Evolutionary conservation across 2,888 invertebrate genomes (phyloP).

Genomic region (Abscondita cerata): DNA sequence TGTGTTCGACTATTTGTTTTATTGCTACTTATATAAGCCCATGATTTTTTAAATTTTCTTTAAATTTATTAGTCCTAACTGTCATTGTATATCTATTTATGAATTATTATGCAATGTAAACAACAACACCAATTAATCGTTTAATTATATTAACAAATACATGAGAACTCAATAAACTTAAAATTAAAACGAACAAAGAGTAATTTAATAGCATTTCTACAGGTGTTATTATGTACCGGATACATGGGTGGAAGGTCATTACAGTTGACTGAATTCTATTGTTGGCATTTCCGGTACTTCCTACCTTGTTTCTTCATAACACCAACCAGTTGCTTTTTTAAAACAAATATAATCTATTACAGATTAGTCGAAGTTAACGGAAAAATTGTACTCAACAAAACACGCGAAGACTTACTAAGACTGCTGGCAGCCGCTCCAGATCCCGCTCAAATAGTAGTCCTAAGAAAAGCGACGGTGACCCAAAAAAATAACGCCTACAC

Average conservation of each 20-base stretch:
- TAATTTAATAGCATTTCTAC: slow-evolving; percentile 23
- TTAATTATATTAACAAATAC: no score
- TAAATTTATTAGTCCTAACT: no score
- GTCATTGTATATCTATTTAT: no score
- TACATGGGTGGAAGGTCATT: slow-evolving; percentile 53
- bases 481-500: slow-evolving; percentile 52
- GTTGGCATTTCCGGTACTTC: slow-evolving; percentile 46
- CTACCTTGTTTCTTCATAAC: slow-evolving; percentile 2
- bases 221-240: slow-evolving; percentile 49
- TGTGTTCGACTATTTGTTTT: no score
- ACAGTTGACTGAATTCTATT: slow-evolving; percentile 46
- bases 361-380: slow-evolving; percentile 86
- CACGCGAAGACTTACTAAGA: slow-evolving; percentile 74
- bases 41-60: no score
- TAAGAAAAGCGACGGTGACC: slow-evolving; percentile 54
- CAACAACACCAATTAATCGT: no score
- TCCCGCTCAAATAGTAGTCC: slow-evolving; percentile 71
- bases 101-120: no score
- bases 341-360: no score
- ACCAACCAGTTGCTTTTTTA: no score
- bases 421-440: slow-evolving; percentile 67
- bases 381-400: slow-evolving; percentile 71
- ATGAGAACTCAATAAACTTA: no score
- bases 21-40: no score
- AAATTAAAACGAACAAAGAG: not conserved